phyloP scores from a whole-genome alignment of 2,797 vertebrate species.

The Poeciliopsis turneri region DNA sequence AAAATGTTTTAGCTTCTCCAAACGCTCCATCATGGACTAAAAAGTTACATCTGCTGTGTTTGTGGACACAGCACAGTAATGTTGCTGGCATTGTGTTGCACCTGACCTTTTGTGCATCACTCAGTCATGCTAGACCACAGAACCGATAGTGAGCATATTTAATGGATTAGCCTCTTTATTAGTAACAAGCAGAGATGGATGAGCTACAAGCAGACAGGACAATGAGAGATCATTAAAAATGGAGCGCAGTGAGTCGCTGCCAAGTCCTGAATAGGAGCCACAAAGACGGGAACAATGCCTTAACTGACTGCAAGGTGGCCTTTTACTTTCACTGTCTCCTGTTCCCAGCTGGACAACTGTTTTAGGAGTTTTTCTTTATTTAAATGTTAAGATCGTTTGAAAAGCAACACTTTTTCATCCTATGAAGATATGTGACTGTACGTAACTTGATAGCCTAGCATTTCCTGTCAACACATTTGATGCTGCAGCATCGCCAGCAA shows the following conservation, averaged over 20 bases:
- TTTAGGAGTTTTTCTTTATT: neutral
- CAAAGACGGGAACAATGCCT: constrained; percentile 46
- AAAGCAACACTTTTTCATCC: neutral
- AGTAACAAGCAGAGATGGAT: constrained; percentile 69
- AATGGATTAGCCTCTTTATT: constrained; percentile 74
- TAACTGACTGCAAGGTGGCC: constrained; percentile 30
- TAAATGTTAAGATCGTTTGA: neutral
- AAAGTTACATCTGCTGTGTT: neutral
- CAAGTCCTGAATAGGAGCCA: constrained; percentile 64
- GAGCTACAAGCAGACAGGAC: constrained; percentile 69
- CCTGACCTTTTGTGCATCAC: constrained; percentile 46
- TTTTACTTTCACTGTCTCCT: constrained; percentile 53
- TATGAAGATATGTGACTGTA: neutral
- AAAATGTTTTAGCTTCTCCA: neutral
- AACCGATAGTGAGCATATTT: constrained; percentile 67
- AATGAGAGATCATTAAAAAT: constrained; percentile 79
- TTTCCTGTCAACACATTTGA: neutral
- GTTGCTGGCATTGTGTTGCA: constrained; percentile 52
- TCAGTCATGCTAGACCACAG: constrained; percentile 41
- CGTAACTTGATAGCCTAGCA: neutral
- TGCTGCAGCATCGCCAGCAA: neutral
- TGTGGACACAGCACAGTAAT: constrained; percentile 26
- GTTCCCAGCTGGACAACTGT: neutral
- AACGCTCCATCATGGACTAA: neutral
- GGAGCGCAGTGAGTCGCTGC: constrained; percentile 60